Conservation (phyloP, 2,797 vertebrate species). For the Pangasius sanitwongsei region DNA sequence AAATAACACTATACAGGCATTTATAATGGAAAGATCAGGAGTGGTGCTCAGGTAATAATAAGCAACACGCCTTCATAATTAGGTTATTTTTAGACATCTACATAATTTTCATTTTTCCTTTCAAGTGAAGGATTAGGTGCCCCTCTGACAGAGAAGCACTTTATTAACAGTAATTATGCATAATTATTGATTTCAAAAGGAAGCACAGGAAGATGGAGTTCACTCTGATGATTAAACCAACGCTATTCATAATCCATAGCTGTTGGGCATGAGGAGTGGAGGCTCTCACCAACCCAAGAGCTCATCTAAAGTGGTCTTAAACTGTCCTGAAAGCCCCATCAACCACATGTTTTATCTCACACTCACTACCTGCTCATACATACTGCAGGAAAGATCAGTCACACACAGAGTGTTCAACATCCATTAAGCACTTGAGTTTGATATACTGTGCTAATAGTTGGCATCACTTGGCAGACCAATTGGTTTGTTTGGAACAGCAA, state of each 20-base stretch:
- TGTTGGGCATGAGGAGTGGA: conserved; percentile 43
- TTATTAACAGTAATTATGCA: conserved; percentile 46
- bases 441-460: conserved; percentile 3
- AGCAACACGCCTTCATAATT: background rate
- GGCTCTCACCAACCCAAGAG: conserved; percentile 18
- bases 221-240: conserved; percentile 50
- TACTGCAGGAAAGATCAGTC: conserved; percentile 23
- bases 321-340: conserved; percentile 11
- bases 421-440: conserved; percentile 18
- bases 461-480: background rate
- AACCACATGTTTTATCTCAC: conserved; percentile 12
- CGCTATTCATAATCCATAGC: conserved; percentile 37
- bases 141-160: conserved; percentile 26
- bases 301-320: conserved; percentile 42
- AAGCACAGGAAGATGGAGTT: conserved; percentile 34
- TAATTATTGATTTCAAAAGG: conserved; percentile 46
- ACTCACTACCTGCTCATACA: conserved; percentile 35
- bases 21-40: background rate
- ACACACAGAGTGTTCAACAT: background rate
- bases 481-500: conserved; percentile 10
- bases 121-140: background rate
- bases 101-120: background rate
- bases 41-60: background rate
- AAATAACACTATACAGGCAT: background rate
- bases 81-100: background rate